Evolutionary conservation across 2,888 invertebrate genomes (phyloP).

Genomic region (Temnothorax ravouxi): DNA sequence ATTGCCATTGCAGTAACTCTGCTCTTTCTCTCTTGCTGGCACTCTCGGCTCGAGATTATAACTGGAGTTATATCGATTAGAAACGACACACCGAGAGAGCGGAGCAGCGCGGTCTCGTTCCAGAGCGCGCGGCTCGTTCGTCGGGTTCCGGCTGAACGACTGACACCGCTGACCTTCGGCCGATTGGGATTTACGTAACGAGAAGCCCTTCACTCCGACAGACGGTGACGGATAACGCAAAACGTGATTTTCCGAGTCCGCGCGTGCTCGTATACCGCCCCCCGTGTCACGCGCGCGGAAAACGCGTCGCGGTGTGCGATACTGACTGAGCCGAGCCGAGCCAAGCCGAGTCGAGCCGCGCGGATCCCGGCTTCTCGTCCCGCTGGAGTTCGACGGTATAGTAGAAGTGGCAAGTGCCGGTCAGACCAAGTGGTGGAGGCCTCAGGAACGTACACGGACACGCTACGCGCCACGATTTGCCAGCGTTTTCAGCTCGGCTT

Average conservation of each 20-base stretch:
- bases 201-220: slow-evolving; percentile 58
- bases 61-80: slow-evolving; percentile 20
- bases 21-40: background rate
- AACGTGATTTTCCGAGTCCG: slow-evolving; percentile 38
- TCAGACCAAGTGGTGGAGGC: slow-evolving; percentile 56
- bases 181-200: slow-evolving; percentile 43
- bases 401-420: slow-evolving; percentile 70
- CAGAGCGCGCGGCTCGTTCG: slow-evolving; percentile 23
- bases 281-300: slow-evolving; percentile 71
- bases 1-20: too few species aligned
- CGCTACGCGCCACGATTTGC: slow-evolving; percentile 12
- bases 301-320: slow-evolving; percentile 69
- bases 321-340: slow-evolving; percentile 62
- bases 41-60: background rate
- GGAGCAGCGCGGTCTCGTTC: background rate
- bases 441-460: slow-evolving; percentile 63
- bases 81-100: slow-evolving; percentile 5
- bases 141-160: slow-evolving; percentile 51
- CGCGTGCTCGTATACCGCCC: slow-evolving; percentile 62
- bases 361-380: slow-evolving; percentile 62
- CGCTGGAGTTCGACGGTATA: slow-evolving; percentile 52
- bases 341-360: slow-evolving; percentile 51
- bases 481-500: background rate
- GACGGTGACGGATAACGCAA: slow-evolving; percentile 37
- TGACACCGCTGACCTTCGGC: slow-evolving; percentile 50